Conservation (phyloP, 64 coral and sea anemone genomes). For the Actinia equina region DNA sequence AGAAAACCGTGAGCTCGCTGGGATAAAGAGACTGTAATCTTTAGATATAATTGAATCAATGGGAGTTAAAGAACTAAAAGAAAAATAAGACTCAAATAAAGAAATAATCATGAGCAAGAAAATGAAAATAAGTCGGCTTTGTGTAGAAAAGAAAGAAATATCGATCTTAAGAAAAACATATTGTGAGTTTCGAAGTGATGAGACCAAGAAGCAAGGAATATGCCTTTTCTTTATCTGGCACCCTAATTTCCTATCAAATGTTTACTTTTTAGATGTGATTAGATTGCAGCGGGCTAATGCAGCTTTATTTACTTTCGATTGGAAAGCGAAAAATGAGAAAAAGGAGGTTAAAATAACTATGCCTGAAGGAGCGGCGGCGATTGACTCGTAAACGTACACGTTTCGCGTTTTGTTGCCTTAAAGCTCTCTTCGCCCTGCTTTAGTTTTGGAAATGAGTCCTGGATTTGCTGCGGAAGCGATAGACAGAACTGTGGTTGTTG, state of each 20-base stretch:
- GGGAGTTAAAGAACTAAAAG: background rate
- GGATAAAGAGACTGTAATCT: background rate
- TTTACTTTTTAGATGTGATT: background rate
- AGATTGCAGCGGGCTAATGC: background rate
- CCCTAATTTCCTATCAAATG: background rate
- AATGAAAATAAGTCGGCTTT: background rate
- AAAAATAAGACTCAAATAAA: background rate
- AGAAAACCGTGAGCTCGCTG: background rate
- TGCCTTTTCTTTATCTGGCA: background rate
- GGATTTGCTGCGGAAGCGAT: background rate
- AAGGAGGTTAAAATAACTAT: background rate
- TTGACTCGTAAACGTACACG: background rate
- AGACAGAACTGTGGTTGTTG: background rate
- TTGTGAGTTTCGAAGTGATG: background rate
- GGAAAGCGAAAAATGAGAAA: background rate
- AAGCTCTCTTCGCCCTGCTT: background rate
- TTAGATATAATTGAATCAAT: background rate
- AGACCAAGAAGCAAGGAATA: background rate
- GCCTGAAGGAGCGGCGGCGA: background rate
- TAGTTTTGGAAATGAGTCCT: background rate
- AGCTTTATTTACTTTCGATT: background rate
- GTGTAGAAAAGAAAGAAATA: background rate
- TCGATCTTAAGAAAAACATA: background rate
- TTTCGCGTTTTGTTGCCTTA: background rate
- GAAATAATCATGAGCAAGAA: background rate